Conservation (phyloP, 2,113 vertebrate genomes). For the Lucifuga dentata region DNA sequence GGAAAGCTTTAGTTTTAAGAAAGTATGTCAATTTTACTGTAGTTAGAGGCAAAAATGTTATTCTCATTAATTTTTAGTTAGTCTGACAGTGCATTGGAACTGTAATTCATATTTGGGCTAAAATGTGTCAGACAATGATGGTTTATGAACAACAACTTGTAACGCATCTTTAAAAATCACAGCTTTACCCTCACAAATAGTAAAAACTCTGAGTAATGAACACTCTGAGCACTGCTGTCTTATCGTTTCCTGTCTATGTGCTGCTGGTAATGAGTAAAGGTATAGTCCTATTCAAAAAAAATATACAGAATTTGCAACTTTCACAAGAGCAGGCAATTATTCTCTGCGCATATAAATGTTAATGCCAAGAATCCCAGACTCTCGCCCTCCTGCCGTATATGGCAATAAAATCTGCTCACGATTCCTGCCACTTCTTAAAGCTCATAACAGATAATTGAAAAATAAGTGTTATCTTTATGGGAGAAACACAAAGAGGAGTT, state of each 20-base stretch:
- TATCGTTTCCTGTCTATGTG: not conserved
- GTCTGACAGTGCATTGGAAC: not conserved
- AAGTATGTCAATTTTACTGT: not conserved
- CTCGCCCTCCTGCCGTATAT: slow-evolving; percentile 27
- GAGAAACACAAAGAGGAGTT: not conserved
- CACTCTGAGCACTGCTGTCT: not conserved
- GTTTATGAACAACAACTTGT: not conserved
- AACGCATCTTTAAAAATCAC: not conserved
- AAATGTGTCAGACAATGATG: not conserved
- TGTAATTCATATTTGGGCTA: not conserved
- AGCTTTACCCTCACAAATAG: not conserved
- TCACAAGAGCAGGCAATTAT: slow-evolving; percentile 1
- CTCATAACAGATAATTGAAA: slow-evolving; percentile 13
- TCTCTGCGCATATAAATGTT: slow-evolving; percentile 23
- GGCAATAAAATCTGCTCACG: slow-evolving; percentile 16
- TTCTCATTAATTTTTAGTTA: not conserved
- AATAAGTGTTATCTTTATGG: not conserved
- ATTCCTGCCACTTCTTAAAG: slow-evolving; percentile 22
- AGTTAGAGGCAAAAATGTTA: not conserved
- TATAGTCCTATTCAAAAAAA: not conserved
- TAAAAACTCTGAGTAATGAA: not conserved
- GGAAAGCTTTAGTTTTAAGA: too few relatives aligned
- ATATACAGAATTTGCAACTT: slow-evolving; percentile 19
- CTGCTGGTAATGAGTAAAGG: slow-evolving; percentile 1
- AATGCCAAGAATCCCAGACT: slow-evolving; percentile 30